Base-by-base conservation (phyloP, 1,140 invertebrate genomes). In the Drosophila azteca region DNA sequence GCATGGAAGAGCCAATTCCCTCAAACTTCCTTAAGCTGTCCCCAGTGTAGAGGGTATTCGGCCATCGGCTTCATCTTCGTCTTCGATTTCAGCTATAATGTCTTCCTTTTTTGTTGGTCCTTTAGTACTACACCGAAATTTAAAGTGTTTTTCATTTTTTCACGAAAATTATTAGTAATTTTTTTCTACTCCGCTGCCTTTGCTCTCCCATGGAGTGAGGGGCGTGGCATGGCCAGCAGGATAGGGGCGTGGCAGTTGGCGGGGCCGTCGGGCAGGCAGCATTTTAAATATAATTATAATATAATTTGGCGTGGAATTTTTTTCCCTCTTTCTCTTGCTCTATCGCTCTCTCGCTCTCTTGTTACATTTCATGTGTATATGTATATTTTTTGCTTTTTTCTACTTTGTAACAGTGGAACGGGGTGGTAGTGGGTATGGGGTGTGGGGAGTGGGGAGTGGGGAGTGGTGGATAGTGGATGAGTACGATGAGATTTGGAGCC, bases 271-370 rank as follows among this genome's bases (percentile, higher is more conserved):
- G 8, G 31, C 31, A 31, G 31, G 76, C 74, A 87, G 60, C 83
- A 88, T 87, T 87, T 87, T 88, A 82, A 88, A 88, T 87, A 87
- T 87, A 87, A 87, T 87, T 87, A 87, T 87, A 87, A 88, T 87
- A 87, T 88, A 82, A 87, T 87, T 87, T 87, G 83, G 82, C 55
- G 63, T 75, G 70, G 82, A 58, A 85, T 87, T 87, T 85, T 72
- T 87, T 13, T 61, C 43, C 17, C 13, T 24, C 15, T 45, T 51
- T 26, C 60, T 50, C 59, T 46, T 55, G 48, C 8, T 62, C 41
- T 51, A 48, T 50, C 51, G 71, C 24, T 53, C 17, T 76, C 11
- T 11, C 35, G 50, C 44, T 51, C 52, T 50, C 55, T 76, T 39
- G 11, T 39, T 39, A 39, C 35, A 39, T 39, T 39, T 39, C 35